Evolutionary conservation across 2,888 invertebrate species (phyloP), one percentile per base, ranked within the genome.

Genomic region (Sphinx pinastri): DNA sequence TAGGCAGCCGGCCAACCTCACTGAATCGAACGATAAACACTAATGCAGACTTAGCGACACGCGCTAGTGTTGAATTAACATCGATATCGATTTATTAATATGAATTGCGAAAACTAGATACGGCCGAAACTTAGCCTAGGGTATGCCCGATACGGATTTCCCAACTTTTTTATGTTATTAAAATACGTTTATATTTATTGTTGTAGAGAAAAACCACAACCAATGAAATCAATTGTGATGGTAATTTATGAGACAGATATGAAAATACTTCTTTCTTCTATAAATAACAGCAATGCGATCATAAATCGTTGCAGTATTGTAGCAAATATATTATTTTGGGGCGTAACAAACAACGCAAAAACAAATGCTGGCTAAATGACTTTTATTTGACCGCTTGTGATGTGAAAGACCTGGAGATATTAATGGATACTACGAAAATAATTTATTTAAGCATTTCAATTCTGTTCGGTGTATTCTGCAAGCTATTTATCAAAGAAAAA

Each of bases 21-120:
- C 84, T 81, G 85, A 82, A 80, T 79, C 80, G 78, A 76, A 82
- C 87, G 88, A 88, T 89, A 89, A 88, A 84, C 84, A 83, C 80
- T 83, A 90, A 88, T 89, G 88, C 86, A 77, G 74, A 71, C 73
- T 71, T 82, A 87, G 89, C 87, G 88, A 84, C 81, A 89, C 74
- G 76, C 76, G 68, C 45, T 70, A 73, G 74, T 75, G 78, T 70
- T 74, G 74, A 71, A 72, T 70, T 69, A 71, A 74, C 81, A 83
- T 83, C 84, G 87, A 86, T 83, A 77, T 80, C 79, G 78, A 77
- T 83, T 77, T 78, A 55, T 55, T 54, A 11, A 45, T 68, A 38
- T 58, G 31, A 25, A 66, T 68, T 63, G 55, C 16, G 54, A 68
- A 63, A 52, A 55, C 55, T 19, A 55, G 19, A 55, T 19, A 55